Conservation (phyloP, 2,113 vertebrate species). For the Ochotona curzoniae region DNA sequence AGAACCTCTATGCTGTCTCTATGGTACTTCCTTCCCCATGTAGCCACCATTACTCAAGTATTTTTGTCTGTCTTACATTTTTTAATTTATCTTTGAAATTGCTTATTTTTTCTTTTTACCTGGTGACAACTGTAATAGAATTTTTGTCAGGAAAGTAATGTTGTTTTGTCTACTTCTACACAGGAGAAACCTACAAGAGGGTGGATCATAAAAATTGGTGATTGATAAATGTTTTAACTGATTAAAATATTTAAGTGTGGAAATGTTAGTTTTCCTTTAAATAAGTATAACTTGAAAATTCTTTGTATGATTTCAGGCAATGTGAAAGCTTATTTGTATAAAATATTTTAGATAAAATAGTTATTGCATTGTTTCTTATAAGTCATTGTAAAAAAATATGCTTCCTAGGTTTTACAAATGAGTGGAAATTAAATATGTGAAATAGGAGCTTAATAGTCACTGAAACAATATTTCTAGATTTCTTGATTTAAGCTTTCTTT, state of each 20-base stretch:
- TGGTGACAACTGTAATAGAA: background rate
- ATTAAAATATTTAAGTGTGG: background rate
- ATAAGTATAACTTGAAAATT: background rate
- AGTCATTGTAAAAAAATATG: constrained; percentile 1
- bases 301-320: background rate
- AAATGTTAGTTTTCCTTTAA: background rate
- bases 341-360: background rate
- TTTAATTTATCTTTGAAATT: background rate
- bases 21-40: background rate
- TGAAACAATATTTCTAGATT: background rate
- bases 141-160: background rate
- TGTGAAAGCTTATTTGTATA: background rate
- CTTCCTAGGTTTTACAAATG: background rate
- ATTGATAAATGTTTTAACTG: background rate
- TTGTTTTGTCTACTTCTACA: background rate
- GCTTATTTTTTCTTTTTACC: background rate
- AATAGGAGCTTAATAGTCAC: background rate
- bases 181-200: background rate
- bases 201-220: background rate
- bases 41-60: background rate
- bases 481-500: background rate
- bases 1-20: background rate
- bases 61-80: background rate
- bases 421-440: background rate
- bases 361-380: constrained; percentile 2